phyloP scores from a whole-genome alignment of 2,113 vertebrate genomes.

The Paratilapia polleni region DNA sequence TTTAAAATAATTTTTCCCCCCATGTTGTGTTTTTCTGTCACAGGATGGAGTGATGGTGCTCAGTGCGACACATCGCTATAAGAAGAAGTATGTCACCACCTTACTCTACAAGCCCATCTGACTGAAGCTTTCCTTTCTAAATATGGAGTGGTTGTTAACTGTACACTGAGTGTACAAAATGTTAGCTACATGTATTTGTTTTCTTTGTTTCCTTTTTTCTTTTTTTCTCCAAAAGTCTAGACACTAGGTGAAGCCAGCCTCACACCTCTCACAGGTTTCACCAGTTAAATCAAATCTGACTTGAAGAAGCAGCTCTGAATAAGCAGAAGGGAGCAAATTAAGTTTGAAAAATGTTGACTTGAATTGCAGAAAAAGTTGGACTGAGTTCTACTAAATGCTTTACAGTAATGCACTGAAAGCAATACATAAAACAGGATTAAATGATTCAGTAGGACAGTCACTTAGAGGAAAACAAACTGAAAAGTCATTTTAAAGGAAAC shows the following conservation, averaged over 20 bases:
- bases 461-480: background rate
- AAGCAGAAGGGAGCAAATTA: background rate
- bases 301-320: background rate
- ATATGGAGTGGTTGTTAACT: slow-evolving; percentile 8
- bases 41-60: slow-evolving; percentile 98
- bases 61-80: slow-evolving; percentile 96
- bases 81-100: slow-evolving; percentile 98
- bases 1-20: background rate
- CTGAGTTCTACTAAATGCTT: background rate
- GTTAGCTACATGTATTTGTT: slow-evolving; percentile 3
- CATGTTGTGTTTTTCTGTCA: background rate
- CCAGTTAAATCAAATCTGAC: background rate
- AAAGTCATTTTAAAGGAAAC: background rate
- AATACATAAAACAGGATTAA: background rate
- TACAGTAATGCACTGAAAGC: background rate
- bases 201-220: background rate
- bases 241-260: background rate
- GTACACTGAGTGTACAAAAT: slow-evolving; percentile 52
- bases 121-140: slow-evolving; percentile 16
- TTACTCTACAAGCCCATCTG: slow-evolving; percentile 86
- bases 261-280: background rate
- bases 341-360: background rate
- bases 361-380: background rate
- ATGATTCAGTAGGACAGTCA: background rate
- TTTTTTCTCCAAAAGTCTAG: background rate